Base-by-base conservation (phyloP, 1,140 invertebrate species). In the Conus betulinus region DNA sequence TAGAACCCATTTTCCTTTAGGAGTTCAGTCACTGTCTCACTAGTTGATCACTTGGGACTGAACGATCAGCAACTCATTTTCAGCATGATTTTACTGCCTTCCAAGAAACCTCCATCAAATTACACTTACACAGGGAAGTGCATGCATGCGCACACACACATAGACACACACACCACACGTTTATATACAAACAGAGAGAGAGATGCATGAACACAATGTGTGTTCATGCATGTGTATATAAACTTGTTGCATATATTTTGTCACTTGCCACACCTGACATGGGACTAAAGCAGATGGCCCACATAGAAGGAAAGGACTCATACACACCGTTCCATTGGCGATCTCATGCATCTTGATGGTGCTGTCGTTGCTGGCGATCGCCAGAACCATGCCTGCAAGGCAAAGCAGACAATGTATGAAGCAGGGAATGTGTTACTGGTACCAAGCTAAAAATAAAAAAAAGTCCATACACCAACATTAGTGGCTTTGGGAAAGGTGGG, bases 341-440 rank as follows among this genome's bases (percentile, higher is more conserved):
- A 95, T 90, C 87, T 95, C 95, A 90, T 95, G 95, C 92, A 95
- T 93, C 89, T 95, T 95, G 23, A 95, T 88, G 5, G 93, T 94
- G 55, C 92, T 92, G 88, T 95, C 95, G 91, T 95, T 95, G 88
- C 94, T 95, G 39, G 93, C 93, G 23, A 94, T 91, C 20, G 94
- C 92, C 27, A 95, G 60, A 8, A 95, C 92, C 57, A 91, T 84
- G 88, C 94, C 94, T 94, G 88, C 15, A 8, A 88, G 87, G 53
- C 25, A 88, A 20, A 91, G 39, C 25, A 79, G 39, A 79, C 10
- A 79, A 39, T 39, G 39, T 3, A 39, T 39, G 39, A 13, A 79
- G 13, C 23, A 13, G 17, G n/a, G 23, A 8, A 76, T 63, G 60
- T 63, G 60, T 63, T 13, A 63, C 60, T 63, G 60, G 39, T 39